Evolutionary conservation across 2,797 vertebrate species (phyloP).

Genomic region (Phoebastria nigripes): DNA sequence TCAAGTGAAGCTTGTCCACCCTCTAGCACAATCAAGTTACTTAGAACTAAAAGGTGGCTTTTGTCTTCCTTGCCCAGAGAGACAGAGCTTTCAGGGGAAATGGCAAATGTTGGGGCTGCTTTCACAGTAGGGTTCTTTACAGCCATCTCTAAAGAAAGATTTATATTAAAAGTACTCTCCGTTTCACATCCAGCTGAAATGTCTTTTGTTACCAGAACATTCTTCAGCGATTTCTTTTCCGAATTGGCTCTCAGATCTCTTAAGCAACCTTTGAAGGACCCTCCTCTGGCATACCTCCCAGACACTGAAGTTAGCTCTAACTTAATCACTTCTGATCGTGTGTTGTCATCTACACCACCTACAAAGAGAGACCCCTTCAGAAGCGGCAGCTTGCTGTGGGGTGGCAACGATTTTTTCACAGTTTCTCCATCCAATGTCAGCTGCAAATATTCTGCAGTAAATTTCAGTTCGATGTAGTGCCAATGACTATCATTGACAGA

Average conservation of each 20-base stretch:
- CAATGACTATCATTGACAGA: slow-evolving; percentile 83
- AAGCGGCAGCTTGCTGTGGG: slow-evolving; percentile 69
- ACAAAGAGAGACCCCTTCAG: slow-evolving; percentile 82
- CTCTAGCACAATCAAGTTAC: slow-evolving; percentile 83
- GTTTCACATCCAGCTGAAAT: slow-evolving; percentile 88
- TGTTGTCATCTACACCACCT: slow-evolving; percentile 83
- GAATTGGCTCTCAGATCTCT: slow-evolving; percentile 80
- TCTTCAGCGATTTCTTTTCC: slow-evolving; percentile 79
- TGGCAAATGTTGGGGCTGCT: slow-evolving; percentile 55
- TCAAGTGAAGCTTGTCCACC: slow-evolving; percentile 81
- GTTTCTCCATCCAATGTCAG: slow-evolving; percentile 81
- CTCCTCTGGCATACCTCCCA: slow-evolving; percentile 80
- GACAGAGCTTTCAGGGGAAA: neutral
- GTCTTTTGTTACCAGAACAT: slow-evolving; percentile 85
- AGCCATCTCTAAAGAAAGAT: slow-evolving; percentile 15
- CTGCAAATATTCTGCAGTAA: slow-evolving; percentile 78
- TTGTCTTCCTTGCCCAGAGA: slow-evolving; percentile 72
- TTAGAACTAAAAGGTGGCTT: slow-evolving; percentile 78
- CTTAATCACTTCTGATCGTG: slow-evolving; percentile 77
- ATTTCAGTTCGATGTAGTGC: slow-evolving; percentile 80
- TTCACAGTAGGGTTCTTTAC: slow-evolving; percentile 50
- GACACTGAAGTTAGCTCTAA: slow-evolving; percentile 79
- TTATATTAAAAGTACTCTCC: slow-evolving; percentile 51
- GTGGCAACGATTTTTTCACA: slow-evolving; percentile 74
- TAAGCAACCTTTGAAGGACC: slow-evolving; percentile 91